phyloP scores from a whole-genome alignment of 2,113 vertebrate species.

The Tringa solitaria region DNA sequence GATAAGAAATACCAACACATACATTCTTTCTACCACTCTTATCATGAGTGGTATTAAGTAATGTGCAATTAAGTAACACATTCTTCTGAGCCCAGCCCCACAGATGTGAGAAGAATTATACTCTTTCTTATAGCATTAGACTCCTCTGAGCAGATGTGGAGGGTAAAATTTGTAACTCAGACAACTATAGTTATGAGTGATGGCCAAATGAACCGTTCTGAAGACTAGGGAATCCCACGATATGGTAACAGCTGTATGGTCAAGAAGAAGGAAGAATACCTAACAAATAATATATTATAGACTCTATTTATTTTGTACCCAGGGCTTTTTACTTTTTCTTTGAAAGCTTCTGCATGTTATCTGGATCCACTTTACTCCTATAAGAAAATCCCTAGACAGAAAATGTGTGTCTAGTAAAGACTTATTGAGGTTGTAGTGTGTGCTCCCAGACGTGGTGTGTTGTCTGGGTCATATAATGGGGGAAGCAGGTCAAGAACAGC shows the following conservation, averaged over 20 bases:
- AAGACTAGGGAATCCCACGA: not conserved
- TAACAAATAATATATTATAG: not conserved
- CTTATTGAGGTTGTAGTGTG: not conserved
- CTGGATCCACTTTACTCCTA: not conserved
- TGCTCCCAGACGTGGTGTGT: not conserved
- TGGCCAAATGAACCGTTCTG: fast-evolving
- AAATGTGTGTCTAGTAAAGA: not conserved
- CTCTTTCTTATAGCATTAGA: too few species aligned
- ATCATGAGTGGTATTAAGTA: too few species aligned
- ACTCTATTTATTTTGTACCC: not conserved
- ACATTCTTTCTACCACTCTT: not conserved
- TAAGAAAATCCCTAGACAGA: not conserved
- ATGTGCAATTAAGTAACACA: not conserved
- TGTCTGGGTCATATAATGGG: not conserved
- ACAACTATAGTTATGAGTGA: not conserved
- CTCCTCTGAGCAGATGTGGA: not conserved
- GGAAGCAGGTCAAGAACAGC: not conserved
- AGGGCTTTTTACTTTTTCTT: not conserved
- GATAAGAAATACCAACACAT: not conserved
- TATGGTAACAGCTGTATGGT: not conserved
- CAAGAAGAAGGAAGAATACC: not conserved
- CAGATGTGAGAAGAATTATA: not conserved
- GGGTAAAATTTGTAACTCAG: not conserved
- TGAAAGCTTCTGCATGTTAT: not conserved
- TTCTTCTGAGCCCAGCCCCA: not conserved